Base-by-base conservation (phyloP, 2,113 vertebrate genomes). In the Rhipidura dahli region DNA sequence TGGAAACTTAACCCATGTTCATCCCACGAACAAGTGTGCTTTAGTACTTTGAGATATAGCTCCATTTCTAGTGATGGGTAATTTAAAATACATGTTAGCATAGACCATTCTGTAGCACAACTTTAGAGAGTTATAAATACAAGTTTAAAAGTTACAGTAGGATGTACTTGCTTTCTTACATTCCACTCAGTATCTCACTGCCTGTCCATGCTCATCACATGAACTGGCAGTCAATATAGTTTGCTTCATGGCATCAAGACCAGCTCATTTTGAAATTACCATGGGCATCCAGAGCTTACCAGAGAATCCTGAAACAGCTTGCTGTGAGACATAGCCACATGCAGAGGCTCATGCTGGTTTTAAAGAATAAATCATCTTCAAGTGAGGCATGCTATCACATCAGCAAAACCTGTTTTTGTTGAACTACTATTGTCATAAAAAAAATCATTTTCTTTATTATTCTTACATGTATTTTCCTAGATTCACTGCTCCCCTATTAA, bases 301-400 rank as follows among this genome's bases (percentile, higher is more conserved):
- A 95, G 87, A 93, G 90, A 96, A 94, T 86, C 94, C 86, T 91
- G 89, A 96, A 94, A 81, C 66, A 79, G 53, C 95, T 92, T 90
- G 93, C 96, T 97, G 92, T 87, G 96, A 97, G 83, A 97, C 89
- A 97, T 9, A 94, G 82, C 50, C 65, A 72, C 68, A 91, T 51
- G 94, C 92, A 96, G 82, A 92, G 95, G 82, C 94, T 97, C 95
- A 92, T 85, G 96, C 90, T 96, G 92, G 71, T 90, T 94, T 96
- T 27, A 94, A 51, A 97, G 79, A 96, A 94, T 65, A 94, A 97
- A 93, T 92, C 79, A 93, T 80, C 94, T 96, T 96, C 66, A 87
- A 72, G 77, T 93, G 64, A 96, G 40, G 47, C 61, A 83, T 50
- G 85, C 68, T 88, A 96, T 83, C 86, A 83, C 65, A 93, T 45